Percentiles rank a stretch among this genome's conserved stretches.
phyloP scores from a whole-genome alignment of 2,113 vertebrate species.

The Sinocyclocheilus grahami region DNA sequence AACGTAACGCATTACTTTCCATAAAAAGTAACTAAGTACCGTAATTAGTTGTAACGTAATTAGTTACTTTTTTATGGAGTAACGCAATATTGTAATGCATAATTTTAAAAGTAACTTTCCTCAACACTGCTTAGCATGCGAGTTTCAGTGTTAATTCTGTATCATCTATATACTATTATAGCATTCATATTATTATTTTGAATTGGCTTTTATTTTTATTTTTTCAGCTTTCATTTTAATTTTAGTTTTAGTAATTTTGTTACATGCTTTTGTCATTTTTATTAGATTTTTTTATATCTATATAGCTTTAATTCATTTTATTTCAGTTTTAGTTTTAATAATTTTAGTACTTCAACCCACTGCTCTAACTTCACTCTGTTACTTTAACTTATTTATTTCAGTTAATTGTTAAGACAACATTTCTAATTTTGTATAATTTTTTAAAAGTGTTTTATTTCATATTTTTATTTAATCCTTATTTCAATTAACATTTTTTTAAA shows the following conservation, averaged over 20 bases:
- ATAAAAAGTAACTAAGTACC: no score
- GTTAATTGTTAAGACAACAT: background rate
- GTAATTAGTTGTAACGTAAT: no score
- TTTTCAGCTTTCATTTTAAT: background rate
- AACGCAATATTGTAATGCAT: no score
- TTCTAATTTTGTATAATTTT: background rate
- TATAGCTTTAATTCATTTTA: background rate
- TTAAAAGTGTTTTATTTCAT: background rate
- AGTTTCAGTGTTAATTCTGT: background rate
- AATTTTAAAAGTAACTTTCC: no score
- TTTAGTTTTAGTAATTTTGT: background rate
- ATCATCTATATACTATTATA: background rate
- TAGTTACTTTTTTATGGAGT: no score
- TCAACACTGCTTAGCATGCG: background rate
- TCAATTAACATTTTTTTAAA: background rate
- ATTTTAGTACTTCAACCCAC: background rate
- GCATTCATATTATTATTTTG: no score
- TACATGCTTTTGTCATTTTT: background rate
- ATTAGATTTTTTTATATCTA: background rate
- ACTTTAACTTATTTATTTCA: background rate
- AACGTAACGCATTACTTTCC: no score
- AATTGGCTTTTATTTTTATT: background rate
- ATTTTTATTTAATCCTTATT: background rate
- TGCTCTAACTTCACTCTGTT: background rate
- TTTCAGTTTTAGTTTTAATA: background rate